Conservation (phyloP, 2,888 invertebrate species). For the Glaucopsyche alexis region DNA sequence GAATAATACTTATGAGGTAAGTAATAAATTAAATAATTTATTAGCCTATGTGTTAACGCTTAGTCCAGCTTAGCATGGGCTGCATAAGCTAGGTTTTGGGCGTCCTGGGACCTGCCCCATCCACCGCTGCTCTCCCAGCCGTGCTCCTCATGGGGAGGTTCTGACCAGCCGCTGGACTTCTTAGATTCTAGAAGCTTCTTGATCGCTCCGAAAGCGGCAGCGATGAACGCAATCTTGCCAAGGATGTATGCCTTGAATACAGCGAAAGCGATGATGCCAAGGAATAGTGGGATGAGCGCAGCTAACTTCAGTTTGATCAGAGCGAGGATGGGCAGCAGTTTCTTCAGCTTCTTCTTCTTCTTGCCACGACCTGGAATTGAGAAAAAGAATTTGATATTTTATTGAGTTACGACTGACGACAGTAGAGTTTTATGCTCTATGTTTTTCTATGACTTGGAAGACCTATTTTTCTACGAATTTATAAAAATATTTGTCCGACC, state of each 20-base stretch:
- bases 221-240: slow-evolving; percentile 90
- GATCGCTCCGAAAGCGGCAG: slow-evolving; percentile 84
- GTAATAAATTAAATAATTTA: slow-evolving; percentile 44
- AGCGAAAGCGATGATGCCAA: slow-evolving; percentile 86
- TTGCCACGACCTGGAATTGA: slow-evolving; percentile 85
- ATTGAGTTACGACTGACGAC: not conserved
- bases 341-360: slow-evolving; percentile 88
- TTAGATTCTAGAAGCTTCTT: slow-evolving; percentile 87
- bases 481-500: no score
- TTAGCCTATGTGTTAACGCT: slow-evolving; percentile 34
- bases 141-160: slow-evolving; percentile 81
- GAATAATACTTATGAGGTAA: slow-evolving; percentile 36
- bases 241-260: slow-evolving; percentile 91
- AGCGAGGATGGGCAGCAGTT: slow-evolving; percentile 86
- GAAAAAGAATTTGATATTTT: not conserved
- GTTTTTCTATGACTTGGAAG: no score
- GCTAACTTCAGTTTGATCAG: slow-evolving; percentile 89
- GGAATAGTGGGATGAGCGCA: slow-evolving; percentile 86
- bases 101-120: slow-evolving; percentile 84
- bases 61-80: slow-evolving; percentile 77
- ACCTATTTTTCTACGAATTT: no score
- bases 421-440: no score
- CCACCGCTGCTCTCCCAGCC: slow-evolving; percentile 76
- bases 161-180: slow-evolving; percentile 86
- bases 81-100: slow-evolving; percentile 85